Evolutionary conservation across 2,888 invertebrate genomes (phyloP).

Genomic region (Polylopha cassiicola): DNA sequence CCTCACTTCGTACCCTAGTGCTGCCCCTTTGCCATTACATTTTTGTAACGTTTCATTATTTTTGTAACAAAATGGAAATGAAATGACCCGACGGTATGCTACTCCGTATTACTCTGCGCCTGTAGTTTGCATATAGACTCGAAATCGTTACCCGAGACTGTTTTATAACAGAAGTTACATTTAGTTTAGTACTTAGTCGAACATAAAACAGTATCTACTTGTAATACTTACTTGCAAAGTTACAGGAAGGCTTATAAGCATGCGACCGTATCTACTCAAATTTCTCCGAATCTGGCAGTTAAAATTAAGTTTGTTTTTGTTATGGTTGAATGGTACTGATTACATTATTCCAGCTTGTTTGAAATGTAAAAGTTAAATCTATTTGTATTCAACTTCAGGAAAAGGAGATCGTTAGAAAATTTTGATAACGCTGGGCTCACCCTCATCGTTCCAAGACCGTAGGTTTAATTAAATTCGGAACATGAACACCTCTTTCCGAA

Average conservation of each 20-base stretch:
- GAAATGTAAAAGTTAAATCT: slow-evolving; percentile 12
- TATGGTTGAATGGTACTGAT: slow-evolving; percentile 1
- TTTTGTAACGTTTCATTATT: slow-evolving; percentile 20
- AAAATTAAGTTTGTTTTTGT: slow-evolving; percentile 6
- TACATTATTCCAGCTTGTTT: slow-evolving; percentile 3
- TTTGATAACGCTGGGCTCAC: slow-evolving; percentile 15
- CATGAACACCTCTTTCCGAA: slow-evolving; percentile 10
- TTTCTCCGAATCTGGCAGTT: slow-evolving; percentile 8
- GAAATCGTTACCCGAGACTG: no score
- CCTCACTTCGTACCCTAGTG: slow-evolving; percentile 34
- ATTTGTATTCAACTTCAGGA: slow-evolving; percentile 17
- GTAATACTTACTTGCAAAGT: no score
- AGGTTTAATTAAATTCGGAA: slow-evolving; percentile 17
- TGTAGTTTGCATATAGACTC: no score
- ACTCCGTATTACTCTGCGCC: no score
- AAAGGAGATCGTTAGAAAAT: slow-evolving; percentile 9
- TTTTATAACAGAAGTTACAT: no score
- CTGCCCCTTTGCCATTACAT: slow-evolving; percentile 23
- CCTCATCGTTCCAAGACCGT: slow-evolving; percentile 12
- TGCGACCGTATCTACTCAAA: no score
- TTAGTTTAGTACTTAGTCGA: no score
- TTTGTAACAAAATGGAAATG: slow-evolving; percentile 17
- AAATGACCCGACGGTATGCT: no score
- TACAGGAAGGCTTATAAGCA: no score
- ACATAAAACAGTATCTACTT: no score